Percentiles rank a stretch among this genome's conserved stretches.
These are phyloP conservation scores for Schizopygopsis malacanthus DNA, from an alignment of 2,797 vertebrate genomes.

Conservation along the genomic window DNA sequence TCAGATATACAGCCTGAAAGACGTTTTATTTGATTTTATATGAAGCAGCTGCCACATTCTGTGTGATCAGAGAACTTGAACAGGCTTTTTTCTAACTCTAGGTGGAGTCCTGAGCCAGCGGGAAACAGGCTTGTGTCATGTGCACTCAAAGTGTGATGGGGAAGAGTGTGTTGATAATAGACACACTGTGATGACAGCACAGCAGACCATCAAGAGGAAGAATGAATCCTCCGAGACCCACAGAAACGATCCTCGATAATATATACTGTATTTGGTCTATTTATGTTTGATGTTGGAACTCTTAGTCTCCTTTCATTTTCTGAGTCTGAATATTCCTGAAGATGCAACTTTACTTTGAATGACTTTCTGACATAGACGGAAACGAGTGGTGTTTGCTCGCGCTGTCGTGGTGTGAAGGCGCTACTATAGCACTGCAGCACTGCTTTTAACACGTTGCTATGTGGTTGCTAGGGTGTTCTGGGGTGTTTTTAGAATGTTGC, in stretches of 20 bases:
- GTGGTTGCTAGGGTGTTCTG: too few species aligned
- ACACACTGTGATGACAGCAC: slow-evolving; percentile 14
- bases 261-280: not conserved
- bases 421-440: not conserved
- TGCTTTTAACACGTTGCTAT: too few species aligned
- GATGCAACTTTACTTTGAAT: not conserved
- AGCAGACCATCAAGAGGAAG: slow-evolving; percentile 55
- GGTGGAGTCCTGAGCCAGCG: slow-evolving; percentile 71
- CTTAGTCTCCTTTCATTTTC: not conserved
- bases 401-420: not conserved
- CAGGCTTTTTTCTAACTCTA: slow-evolving; percentile 59
- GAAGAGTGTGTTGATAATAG: not conserved
- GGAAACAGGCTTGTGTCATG: not conserved
- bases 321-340: not conserved
- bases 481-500: too few species aligned
- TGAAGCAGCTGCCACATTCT: not conserved
- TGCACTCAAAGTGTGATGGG: not conserved
- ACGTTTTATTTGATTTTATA: not conserved
- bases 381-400: not conserved
- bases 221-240: slow-evolving; percentile 28
- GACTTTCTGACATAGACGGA: too few species aligned
- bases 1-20: too few species aligned
- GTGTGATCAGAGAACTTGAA: not conserved
- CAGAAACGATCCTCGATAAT: not conserved
- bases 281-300: not conserved